Percentiles rank a stretch among this genome's conserved stretches.
Evolutionary conservation across 1,140 invertebrate genomes (phyloP).

Genomic region (Zaprionus ornatus): DNA sequence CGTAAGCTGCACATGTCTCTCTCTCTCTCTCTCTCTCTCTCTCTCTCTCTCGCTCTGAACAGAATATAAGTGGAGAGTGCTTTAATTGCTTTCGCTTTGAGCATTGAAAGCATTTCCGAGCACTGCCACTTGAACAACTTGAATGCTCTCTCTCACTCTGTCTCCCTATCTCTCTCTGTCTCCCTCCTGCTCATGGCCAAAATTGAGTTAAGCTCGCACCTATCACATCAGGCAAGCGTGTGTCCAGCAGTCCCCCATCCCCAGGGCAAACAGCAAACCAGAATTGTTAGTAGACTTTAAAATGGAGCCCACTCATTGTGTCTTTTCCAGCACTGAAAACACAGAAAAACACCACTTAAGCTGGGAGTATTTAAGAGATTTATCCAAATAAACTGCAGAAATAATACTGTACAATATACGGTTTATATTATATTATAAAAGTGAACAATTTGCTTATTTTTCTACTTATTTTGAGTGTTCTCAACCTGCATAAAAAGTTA

Average conservation of each 20-base stretch:
- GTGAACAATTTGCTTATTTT: background rate
- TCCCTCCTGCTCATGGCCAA: background rate
- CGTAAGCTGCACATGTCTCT: background rate
- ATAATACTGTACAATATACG: background rate
- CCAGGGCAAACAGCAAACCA: background rate
- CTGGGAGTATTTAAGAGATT: background rate
- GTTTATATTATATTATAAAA: background rate
- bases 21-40: background rate
- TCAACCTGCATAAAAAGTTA: background rate
- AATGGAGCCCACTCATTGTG: background rate
- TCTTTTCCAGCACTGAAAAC: background rate
- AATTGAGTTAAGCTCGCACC: constrained; percentile 3
- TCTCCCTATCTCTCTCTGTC: background rate
- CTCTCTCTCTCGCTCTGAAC: background rate
- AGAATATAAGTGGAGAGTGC: constrained; percentile 8
- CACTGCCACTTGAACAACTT: constrained; percentile 19
- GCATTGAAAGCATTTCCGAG: constrained; percentile 11
- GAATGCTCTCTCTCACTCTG: background rate
- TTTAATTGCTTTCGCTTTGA: constrained; percentile 31
- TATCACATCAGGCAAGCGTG: background rate
- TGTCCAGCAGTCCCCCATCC: background rate
- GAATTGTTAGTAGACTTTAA: background rate
- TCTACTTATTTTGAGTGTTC: background rate
- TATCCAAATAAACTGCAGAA: background rate
- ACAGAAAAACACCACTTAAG: no score